A percentile compares a stretch with the other conserved stretches of the same genome.
phyloP scores from a whole-genome alignment of 2,888 invertebrate genomes.

The Steinernema hermaphroditum region DNA sequence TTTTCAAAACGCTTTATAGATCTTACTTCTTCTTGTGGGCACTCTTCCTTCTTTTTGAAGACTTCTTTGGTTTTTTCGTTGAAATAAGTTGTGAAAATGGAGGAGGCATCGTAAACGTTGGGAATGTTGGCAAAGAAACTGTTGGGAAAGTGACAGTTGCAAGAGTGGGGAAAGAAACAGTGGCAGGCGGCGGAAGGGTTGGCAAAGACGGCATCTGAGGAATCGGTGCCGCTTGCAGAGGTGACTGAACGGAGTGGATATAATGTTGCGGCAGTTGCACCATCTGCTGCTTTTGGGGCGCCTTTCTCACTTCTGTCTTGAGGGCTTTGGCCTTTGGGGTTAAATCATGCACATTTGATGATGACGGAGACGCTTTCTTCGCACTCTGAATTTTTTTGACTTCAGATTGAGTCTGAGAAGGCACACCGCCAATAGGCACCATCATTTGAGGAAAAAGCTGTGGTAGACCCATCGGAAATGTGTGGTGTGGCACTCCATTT shows the following conservation, averaged over 20 bases:
- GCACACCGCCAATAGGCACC: neutral
- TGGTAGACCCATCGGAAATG: neutral
- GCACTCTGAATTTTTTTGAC: neutral
- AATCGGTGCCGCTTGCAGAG: neutral
- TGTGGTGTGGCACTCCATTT: neutral
- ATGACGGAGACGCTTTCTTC: neutral
- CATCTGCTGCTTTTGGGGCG: neutral
- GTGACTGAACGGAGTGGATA: neutral
- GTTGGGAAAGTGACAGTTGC: conserved; percentile 20
- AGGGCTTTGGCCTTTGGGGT: conserved; percentile 12
- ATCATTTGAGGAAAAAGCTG: neutral
- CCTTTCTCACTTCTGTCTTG: conserved; percentile 7
- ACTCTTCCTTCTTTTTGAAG: conserved; percentile 2
- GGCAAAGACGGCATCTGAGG: neutral
- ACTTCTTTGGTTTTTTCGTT: conserved; percentile 21
- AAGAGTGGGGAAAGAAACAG: neutral
- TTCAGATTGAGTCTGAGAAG: neutral
- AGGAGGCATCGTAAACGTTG: conserved; percentile 24
- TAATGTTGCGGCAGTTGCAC: neutral
- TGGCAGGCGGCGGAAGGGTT: conserved; percentile 6
- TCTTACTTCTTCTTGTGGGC: conserved; percentile 5
- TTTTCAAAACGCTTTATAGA: neutral
- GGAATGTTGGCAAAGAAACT: conserved; percentile 21
- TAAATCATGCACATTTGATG: neutral
- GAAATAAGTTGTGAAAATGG: conserved; percentile 4